Evolutionary conservation across 1,140 invertebrate species (phyloP).

Genomic region (Rhizoglyphus robini): DNA sequence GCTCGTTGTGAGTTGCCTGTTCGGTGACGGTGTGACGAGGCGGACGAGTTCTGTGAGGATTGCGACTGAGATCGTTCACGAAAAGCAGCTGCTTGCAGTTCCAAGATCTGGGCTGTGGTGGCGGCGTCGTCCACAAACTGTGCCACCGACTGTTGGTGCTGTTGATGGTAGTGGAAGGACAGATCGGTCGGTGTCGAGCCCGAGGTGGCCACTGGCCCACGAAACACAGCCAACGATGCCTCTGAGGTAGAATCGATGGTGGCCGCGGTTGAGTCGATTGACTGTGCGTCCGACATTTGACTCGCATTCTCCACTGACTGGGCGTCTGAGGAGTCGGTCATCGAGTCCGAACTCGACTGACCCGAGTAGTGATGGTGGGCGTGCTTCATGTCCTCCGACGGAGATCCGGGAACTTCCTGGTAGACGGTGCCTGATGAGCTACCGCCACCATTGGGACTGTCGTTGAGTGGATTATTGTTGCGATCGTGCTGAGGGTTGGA

Average conservation of each 20-base stretch:
- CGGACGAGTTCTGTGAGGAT: neutral
- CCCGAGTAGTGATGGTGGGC: neutral
- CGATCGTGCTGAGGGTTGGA: neutral
- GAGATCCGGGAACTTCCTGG: neutral
- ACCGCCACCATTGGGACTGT: neutral
- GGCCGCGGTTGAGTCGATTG: conserved; percentile 1
- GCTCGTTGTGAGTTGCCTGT: neutral
- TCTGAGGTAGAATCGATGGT: conserved; percentile 17
- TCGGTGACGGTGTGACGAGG: neutral
- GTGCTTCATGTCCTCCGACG: neutral
- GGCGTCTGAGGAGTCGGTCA: neutral
- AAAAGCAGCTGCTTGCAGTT: conserved; percentile 1
- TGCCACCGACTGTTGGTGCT: neutral
- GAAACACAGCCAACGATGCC: conserved; percentile 5
- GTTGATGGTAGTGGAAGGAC: neutral
- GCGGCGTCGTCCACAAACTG: neutral
- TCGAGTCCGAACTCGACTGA: neutral
- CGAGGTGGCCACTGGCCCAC: conserved; percentile 1
- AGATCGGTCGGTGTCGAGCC: neutral
- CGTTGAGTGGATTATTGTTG: conserved; percentile 8
- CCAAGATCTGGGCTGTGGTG: neutral
- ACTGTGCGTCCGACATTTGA: conserved; percentile 1
- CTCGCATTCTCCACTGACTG: conserved; percentile 7
- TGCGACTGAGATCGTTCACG: conserved; percentile 10
- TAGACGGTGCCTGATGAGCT: neutral